These are phyloP conservation scores for Neotragus pygmaeus DNA, from an alignment of 2,113 vertebrate genomes.

Conservation along the genomic window DNA sequence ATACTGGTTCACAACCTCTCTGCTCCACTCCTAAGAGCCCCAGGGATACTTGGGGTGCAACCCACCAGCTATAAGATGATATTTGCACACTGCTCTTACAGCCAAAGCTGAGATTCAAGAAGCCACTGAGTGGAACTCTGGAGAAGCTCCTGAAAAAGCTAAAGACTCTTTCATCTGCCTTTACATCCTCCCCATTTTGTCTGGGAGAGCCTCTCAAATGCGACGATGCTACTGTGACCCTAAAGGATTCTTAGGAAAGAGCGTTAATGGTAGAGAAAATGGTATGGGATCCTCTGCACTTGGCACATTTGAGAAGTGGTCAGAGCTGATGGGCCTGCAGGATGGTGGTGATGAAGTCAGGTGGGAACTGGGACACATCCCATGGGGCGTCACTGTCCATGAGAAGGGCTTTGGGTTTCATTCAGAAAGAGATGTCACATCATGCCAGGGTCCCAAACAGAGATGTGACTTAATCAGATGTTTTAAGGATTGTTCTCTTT, in stretches of 20 bases:
- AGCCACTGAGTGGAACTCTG: not conserved
- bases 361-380: not conserved
- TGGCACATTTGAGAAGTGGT: not conserved
- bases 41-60: not conserved
- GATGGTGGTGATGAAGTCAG: not conserved
- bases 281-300: not conserved
- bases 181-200: not conserved
- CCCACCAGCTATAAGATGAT: not conserved
- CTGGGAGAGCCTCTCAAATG: not conserved
- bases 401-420: not conserved
- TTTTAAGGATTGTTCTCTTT: not conserved
- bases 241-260: not conserved
- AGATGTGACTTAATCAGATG: not conserved
- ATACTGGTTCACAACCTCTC: not conserved
- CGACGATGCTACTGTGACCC: not conserved
- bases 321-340: not conserved
- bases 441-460: not conserved
- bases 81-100: accelerated
- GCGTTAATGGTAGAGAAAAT: not conserved
- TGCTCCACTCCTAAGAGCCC: not conserved
- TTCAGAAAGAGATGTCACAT: not conserved
- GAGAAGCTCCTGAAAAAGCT: not conserved
- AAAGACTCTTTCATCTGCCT: not conserved
- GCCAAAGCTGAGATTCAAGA: not conserved
- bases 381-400: accelerated